Base-by-base conservation (phyloP, 2,797 vertebrate species). In the Capromys pilorides region DNA sequence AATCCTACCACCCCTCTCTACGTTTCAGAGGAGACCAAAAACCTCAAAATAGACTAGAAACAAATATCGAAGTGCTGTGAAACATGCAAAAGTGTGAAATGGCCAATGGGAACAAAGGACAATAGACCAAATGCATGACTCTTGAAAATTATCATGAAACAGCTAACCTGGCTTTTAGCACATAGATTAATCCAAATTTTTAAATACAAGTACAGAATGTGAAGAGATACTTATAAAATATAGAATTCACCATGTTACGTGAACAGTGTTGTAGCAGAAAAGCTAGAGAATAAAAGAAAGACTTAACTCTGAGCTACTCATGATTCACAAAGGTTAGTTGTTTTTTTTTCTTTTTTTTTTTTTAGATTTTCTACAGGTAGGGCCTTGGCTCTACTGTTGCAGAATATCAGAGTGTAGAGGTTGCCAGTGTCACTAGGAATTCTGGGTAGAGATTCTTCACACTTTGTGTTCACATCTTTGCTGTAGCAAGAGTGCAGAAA, bases 281-380 rank as follows among this genome's bases (percentile, higher is more conserved):
- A 62, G 62, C 31, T 57, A 57, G 18, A 90, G 88, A 28, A 13
- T 57, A 6, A 24, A 78, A 88, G 77, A 45, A 54, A 1, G 4
- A 91, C 41, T 79, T 87, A 78, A 71, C 33, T 84, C 88, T 54
- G 16, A 87, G 36, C 67, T 86, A 97, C 83, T 88, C 5, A 1
- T 62, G 7, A 41, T 28, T 39, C 45, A 0, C 2, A 14, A 6
- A 19, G 31, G 26, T 69, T 22, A 28, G 59, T 39, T 82, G 22
- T n/a, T n/a, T n/a, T n/a, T n/a, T n/a, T n/a, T n/a, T n/a, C n/a
- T n/a, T n/a, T n/a, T n/a, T n/a, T n/a, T 85, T 33, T 12, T 57
- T 57, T 19, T 5, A 57, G 4, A 45, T 78, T 71, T n/a, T 26
- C 11, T 66, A 21, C 1, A 39, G 0, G 18, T 54, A 36, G 6